Evolutionary conservation across 1,140 invertebrate species (phyloP), one percentile per base, ranked within the genome.

Genomic region (Theocolax elegans): DNA sequence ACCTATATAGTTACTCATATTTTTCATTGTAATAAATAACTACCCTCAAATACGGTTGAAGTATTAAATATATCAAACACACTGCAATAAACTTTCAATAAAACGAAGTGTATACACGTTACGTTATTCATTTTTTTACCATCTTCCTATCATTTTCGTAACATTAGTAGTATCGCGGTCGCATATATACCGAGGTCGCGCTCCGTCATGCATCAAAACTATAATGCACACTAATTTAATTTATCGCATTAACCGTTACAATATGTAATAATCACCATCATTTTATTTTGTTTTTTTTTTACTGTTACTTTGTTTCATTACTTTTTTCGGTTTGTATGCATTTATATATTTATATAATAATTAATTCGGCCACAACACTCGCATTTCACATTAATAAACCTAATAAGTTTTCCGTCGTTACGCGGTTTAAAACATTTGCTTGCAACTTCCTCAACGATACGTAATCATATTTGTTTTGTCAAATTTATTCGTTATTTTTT

Each of bases 21-120:
- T 51, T 63, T 56, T 49, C 58, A 51, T 38, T 65, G 35, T 46
- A 62, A 63, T 69, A 69, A 69, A 69, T 69, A 62, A 69, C 58
- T 63, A 69, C 63, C 21, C 56, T 63, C 67, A 63, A 69, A 63
- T 63, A 69, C 67, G 59, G 58, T 49, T 69, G 67, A 69, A 69
- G 59, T 69, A 69, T 69, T 69, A 69, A 78, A 81, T 77, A 77
- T 81, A 79, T 80, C 76, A 81, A 81, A 81, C 78, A 80, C 77
- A 80, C 80, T 77, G 74, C 74, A 74, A 79, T 77, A 75, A 79
- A 79, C 74, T 77, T 77, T 76, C 74, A 76, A 78, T 77, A 76
- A 76, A 74, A 75, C 67, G 75, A 77, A 79, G 72, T 76, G 58
- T 74, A 75, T 78, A 75, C 78, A 77, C 75, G 76, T 75, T 74